phyloP scores from a whole-genome alignment of 1,140 invertebrate species.

The Apis cerana region DNA sequence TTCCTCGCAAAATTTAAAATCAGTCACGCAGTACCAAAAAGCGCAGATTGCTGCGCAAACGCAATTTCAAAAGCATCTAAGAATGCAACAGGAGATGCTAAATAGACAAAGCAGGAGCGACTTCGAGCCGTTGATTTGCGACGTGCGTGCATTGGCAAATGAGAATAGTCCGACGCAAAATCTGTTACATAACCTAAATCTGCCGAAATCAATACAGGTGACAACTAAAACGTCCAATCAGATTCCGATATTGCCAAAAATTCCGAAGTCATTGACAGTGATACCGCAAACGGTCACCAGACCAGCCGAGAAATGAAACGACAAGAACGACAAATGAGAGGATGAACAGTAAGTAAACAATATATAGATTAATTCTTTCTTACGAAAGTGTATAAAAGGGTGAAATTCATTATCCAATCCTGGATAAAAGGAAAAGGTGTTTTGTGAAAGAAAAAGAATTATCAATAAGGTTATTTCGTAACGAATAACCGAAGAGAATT shows the following conservation, averaged over 20 bases:
- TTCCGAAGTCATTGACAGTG: conserved; percentile 88
- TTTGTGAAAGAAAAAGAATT: not conserved
- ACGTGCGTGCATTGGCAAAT: conserved; percentile 74
- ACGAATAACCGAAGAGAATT: not conserved
- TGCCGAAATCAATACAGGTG: conserved; percentile 80
- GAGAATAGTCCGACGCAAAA: conserved; percentile 78
- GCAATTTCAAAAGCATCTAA: conserved; percentile 77
- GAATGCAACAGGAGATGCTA: conserved; percentile 79
- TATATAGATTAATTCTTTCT: conserved; percentile 23
- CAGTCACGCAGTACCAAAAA: conserved; percentile 69
- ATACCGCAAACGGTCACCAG: conserved; percentile 85
- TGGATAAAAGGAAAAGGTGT: not conserved
- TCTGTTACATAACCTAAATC: conserved; percentile 76
- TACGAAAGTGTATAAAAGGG: not conserved
- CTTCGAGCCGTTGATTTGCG: conserved; percentile 80
- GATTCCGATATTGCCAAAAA: conserved; percentile 84
- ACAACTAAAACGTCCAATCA: conserved; percentile 75
- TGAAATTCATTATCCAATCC: not conserved
- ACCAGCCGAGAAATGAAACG: conserved; percentile 74
- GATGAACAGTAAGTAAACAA: conserved; percentile 30
- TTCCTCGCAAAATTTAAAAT: conserved; percentile 24
- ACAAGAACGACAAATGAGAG: not conserved
- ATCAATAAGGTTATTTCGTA: too few relatives aligned
- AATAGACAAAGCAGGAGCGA: conserved; percentile 76
- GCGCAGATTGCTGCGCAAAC: conserved; percentile 69